Base-by-base conservation (phyloP, 1,140 invertebrate genomes). In the Ctenoplectra terminalis region DNA sequence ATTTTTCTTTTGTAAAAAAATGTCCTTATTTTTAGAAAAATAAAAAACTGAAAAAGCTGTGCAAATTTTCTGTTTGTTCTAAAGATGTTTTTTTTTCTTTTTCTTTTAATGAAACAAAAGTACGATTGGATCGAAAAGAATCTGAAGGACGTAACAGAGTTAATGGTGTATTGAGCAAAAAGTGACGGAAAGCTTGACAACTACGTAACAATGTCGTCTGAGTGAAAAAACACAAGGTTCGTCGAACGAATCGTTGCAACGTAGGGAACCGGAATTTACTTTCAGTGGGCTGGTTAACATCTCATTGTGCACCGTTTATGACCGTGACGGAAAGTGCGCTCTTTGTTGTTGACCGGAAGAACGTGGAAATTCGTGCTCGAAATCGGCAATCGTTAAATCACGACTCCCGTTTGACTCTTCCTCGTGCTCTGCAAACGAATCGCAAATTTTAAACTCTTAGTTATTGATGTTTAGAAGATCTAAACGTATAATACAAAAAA, bases 301-400 rank as follows among this genome's bases (percentile, higher is more conserved):
- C 73, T 87, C 74, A 84, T 84, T 84, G 82, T 87, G 54, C 31
- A 43, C 46, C 72, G 81, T 87, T 84, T 84, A 84, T 60, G 72
- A 87, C 76, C 85, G 85, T 87, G 80, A 87, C 81, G 73, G 34
- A 72, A 87, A 84, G 77, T 79, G 72, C 46, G 73, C 67, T 58
- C 43, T 82, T 77, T 86, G 71, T 82, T 60, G 56, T 52, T n/a
- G 61, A 15, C 26, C 70, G 60, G 73, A 77, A 78, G 56, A 73
- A 82, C 79, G 71, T 43, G 71, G 80, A 86, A 82, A 75, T 56
- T 46, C 48, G 66, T 67, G 67, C 56, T 43, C 58, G 37, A 77
- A 74, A 82, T 82, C 50, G 50, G 50, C 52, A 20, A 37, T 71
- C 15, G 40, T 31, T 58, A 50, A 58, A 75, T 58, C 7, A 23